These are phyloP conservation scores for Anoplopoma fimbria DNA, from an alignment of 2,113 vertebrate genomes.

Conservation along the genomic window DNA sequence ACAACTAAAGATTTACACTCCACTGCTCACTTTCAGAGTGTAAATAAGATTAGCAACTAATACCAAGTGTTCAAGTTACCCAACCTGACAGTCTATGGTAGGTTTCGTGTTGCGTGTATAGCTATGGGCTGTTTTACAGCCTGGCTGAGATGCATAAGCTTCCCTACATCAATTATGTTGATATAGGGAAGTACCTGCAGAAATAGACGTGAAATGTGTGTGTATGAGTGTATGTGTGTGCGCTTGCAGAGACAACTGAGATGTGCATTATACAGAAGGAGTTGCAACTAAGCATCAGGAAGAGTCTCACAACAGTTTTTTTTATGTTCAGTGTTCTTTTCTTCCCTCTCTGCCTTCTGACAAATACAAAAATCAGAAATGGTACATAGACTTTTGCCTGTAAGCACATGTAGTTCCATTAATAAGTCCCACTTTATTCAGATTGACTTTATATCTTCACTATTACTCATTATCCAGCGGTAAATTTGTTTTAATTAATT, in stretches of 20 bases:
- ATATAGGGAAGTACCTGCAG: constrained; percentile 35
- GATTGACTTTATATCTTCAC: not conserved
- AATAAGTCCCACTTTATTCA: not conserved
- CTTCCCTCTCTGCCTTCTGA: not conserved
- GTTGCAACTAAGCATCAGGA: not conserved
- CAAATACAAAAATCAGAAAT: not conserved
- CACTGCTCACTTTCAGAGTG: constrained; percentile 66
- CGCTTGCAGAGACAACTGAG: not conserved
- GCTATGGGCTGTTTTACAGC: constrained; percentile 30
- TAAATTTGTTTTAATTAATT: not conserved
- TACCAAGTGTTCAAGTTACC: constrained; percentile 53
- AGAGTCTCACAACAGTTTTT: not conserved
- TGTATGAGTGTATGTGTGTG: not conserved
- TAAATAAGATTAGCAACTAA: constrained; percentile 75
- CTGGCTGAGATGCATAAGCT: constrained; percentile 9
- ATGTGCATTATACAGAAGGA: not conserved
- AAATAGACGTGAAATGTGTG: not conserved
- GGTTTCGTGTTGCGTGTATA: constrained; percentile 68
- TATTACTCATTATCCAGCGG: not conserved
- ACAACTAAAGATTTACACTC: constrained; percentile 61
- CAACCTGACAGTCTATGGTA: constrained; percentile 62
- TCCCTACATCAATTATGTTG: constrained; percentile 38
- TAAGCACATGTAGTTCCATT: not conserved
- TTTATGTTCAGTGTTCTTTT: not conserved
- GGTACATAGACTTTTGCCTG: not conserved